Base-by-base conservation (phyloP, 2,888 invertebrate genomes). In the Oeneis ivallda region DNA sequence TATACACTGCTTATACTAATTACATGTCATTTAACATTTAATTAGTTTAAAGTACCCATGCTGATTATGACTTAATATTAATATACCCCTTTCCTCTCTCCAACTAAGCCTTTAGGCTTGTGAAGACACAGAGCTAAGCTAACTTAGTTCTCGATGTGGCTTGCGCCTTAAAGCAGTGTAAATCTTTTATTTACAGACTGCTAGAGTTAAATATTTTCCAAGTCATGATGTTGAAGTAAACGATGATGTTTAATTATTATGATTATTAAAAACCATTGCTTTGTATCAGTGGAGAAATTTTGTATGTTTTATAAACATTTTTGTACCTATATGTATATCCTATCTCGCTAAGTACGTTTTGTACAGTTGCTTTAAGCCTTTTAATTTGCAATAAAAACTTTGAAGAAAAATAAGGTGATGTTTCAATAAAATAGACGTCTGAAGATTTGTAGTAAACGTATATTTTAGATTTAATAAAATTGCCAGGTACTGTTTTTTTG, bases 381-480 rank as follows among this genome's bases (percentile, higher is more conserved):
- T 83, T 78, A 78, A 70, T 86, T 90, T 89, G 89, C 90, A 89
- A 88, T 89, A 86, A 78, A 76, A 77, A 84, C 13, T 15, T 73
- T 72, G 66, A 71, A 68, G 64, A 72, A 65, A 69, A 67, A 72
- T 5, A 26, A 26, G 26, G 26, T 26, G 61, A 65, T 68, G 69
- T 66, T 74, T 74, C 71, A 67, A 74, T 72, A 64, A 86, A 89
- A 89, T 78, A 72, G 79, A 80, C 70, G 73, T 76, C 81, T 86
- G 84, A 88, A 90, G 89, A 89, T 91, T 91, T 88, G 89, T 90
- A 89, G 91, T 90, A 91, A 91, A 91, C 88, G 87, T 90, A 90
- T 90, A 91, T 91, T 91, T 87, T 81, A 19, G 84, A 85, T 89
- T 88, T 79, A 87, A 87, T 89, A 89, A 88, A 87, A 89, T 89